Base-by-base conservation (phyloP, 1,140 invertebrate genomes). In the Listronotus oregonensis region DNA sequence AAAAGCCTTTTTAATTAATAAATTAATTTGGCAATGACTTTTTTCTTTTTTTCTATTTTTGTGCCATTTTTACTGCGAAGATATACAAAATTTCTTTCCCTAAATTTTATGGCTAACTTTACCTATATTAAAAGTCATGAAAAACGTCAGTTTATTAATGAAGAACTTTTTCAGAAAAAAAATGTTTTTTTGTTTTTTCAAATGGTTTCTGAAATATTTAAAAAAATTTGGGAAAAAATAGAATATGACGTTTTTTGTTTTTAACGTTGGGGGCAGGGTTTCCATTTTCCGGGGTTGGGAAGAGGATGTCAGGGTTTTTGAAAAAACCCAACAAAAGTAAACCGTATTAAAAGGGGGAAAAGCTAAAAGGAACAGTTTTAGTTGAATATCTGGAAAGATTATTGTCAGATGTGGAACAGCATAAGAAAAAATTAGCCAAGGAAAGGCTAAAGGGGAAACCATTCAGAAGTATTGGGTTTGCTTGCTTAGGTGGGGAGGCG, bases 281-380 rank as follows among this genome's bases (percentile, higher is more conserved):
- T 85, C 92, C n/a, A n/a, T n/a, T n/a, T n/a, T n/a, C 92, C 64
- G 90, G 91, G 91, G 90, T 78, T 95, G 92, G 92, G 92, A 93
- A 77, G 91, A 93, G 80, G 91, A 94, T 85, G 92, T 95, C 68
- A 85, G 91, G 73, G 89, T 85, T 95, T 66, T 85, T 89, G 69
- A 93, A 92, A 81, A 93, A 95, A n/a, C n/a, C 83, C 91, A 91
- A 82, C 85, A 91, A 75, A 90, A 89, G 82, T 90, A 94, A 54
- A 81, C 83, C 50, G 84, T 89, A 65, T 84, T 95, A 49, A 87
- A 87, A n/a, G n/a, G n/a, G n/a, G 76, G 90, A 93, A 75, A 92
- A 94, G 80, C 80, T 95, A 94, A 74, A 92, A 94, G 76, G 93
- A 95, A 80, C 89, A 93, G 75, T 90, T 93, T 74, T 95, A 95